A percentile compares a stretch with the other conserved stretches of the same genome.
Evolutionary conservation across 2,113 vertebrate genomes (phyloP).

Genomic region (Himantopus leucocephalus): DNA sequence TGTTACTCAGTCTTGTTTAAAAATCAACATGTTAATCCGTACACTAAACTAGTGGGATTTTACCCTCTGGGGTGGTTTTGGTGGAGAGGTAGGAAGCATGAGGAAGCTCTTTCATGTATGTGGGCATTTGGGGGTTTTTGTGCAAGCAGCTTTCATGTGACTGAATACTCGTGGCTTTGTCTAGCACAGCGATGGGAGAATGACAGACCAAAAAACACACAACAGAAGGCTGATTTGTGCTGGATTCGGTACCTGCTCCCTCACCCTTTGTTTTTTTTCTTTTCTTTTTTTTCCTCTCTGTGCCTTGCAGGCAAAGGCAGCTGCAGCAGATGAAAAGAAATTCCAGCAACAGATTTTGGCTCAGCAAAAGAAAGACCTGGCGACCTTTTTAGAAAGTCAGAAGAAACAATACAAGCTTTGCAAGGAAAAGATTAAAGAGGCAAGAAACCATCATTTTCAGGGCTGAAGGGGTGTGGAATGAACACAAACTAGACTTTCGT

Average conservation of each 20-base stretch:
- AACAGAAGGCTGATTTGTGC: background rate
- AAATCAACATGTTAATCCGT: accelerated
- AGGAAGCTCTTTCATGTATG: background rate
- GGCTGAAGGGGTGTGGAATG: slow-evolving; percentile 1
- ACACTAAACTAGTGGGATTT: background rate
- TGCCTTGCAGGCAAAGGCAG: slow-evolving; percentile 86
- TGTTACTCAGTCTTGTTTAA: background rate
- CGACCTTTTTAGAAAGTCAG: slow-evolving; percentile 97
- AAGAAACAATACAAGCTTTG: slow-evolving; percentile 99
- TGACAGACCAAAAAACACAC: background rate
- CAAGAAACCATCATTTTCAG: slow-evolving; percentile 46
- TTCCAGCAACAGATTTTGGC: slow-evolving; percentile 98
- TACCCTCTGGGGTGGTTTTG: background rate
- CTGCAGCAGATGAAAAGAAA: slow-evolving; percentile 93
- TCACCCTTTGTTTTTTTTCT: background rate
- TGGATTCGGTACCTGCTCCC: background rate
- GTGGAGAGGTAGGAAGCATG: background rate
- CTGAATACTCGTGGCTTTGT: background rate
- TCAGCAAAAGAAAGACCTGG: slow-evolving; percentile 99
- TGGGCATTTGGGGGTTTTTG: background rate
- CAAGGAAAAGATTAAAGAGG: slow-evolving; percentile 99
- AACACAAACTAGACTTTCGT: background rate
- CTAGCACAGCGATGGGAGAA: background rate
- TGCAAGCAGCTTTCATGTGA: background rate
- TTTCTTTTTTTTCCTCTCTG: background rate